Percentiles rank a stretch among this genome's conserved stretches.
These are phyloP conservation scores for Leptinotarsa peninsularis DNA, from an alignment of 2,888 invertebrate genomes.

Conservation along the genomic window DNA sequence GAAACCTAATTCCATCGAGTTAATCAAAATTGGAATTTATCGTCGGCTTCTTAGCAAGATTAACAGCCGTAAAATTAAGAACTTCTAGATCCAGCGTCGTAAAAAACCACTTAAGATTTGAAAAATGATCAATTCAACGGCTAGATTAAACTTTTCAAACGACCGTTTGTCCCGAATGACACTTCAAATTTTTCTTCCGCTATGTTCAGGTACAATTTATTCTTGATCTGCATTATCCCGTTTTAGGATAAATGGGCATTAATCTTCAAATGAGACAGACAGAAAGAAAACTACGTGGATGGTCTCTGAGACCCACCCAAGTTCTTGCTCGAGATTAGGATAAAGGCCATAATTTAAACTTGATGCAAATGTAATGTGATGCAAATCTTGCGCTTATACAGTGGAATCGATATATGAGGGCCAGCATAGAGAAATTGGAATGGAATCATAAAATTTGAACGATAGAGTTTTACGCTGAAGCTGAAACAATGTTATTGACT, in stretches of 20 bases:
- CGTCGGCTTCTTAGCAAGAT: slow-evolving; percentile 17
- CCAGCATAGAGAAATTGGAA: no score
- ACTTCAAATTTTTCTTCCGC: slow-evolving; percentile 37
- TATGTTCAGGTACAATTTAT: slow-evolving; percentile 30
- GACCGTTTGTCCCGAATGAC: slow-evolving; percentile 38
- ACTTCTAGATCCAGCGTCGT: background rate
- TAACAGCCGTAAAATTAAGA: slow-evolving; percentile 32
- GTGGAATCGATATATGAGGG: background rate
- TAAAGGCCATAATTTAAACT: slow-evolving; percentile 25
- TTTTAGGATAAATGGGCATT: slow-evolving; percentile 29
- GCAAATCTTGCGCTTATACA: background rate
- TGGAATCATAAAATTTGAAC: no score
- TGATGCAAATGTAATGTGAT: background rate
- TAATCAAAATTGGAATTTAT: slow-evolving; percentile 21
- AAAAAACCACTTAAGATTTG: slow-evolving; percentile 26
- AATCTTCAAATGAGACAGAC: slow-evolving; percentile 24
- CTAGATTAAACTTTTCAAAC: slow-evolving; percentile 39
- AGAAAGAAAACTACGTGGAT: slow-evolving; percentile 10
- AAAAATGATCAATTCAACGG: slow-evolving; percentile 38
- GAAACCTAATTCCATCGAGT: slow-evolving; percentile 11
- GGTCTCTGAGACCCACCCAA: slow-evolving; percentile 24
- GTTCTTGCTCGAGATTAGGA: slow-evolving; percentile 3
- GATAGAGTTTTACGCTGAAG: no score
- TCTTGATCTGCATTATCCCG: slow-evolving; percentile 26
- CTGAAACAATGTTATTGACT: no score